Percentiles rank a stretch among this genome's conserved stretches.
phyloP scores from a whole-genome alignment of 2,888 invertebrate genomes.

The Cephus rjabovi region DNA sequence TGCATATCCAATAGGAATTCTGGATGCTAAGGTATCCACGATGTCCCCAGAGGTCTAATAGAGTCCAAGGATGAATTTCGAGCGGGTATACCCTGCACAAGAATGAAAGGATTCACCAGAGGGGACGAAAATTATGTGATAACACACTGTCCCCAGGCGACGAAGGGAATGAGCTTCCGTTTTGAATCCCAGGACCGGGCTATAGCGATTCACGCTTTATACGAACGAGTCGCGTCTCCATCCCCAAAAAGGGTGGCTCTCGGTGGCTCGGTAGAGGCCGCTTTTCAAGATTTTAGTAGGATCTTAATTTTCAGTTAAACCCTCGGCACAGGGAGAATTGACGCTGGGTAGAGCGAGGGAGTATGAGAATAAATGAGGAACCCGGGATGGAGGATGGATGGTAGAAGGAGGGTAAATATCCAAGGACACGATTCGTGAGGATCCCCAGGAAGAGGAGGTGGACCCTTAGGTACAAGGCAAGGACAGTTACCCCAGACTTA shows the following conservation, averaged over 20 bases:
- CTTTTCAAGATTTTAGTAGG: slow-evolving; percentile 35
- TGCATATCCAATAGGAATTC: not conserved
- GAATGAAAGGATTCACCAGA: not conserved
- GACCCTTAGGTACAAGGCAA: slow-evolving; percentile 16
- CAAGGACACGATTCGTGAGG: not conserved
- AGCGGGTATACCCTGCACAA: not conserved
- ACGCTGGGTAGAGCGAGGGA: slow-evolving; percentile 1
- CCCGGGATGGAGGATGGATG: slow-evolving; percentile 8
- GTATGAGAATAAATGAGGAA: slow-evolving; percentile 17
- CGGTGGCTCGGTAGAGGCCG: not conserved
- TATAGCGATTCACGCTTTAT: not conserved
- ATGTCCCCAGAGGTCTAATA: not conserved
- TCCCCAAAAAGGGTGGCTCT: not conserved
- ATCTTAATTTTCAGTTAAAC: slow-evolving; percentile 50
- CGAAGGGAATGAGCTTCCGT: slow-evolving; percentile 12
- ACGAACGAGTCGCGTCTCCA: not conserved
- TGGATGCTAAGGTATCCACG: not conserved
- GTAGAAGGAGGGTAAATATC: not conserved
- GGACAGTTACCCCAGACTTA: slow-evolving; percentile 21
- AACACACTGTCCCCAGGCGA: not conserved
- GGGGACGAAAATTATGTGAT: not conserved
- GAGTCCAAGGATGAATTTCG: not conserved
- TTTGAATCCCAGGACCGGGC: slow-evolving; percentile 12
- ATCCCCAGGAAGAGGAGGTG: not conserved
- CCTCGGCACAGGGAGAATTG: slow-evolving; percentile 11